A percentile compares a stretch with the other conserved stretches of the same genome.
Conservation (phyloP, 2,888 invertebrate genomes). For the Noctua comes region DNA sequence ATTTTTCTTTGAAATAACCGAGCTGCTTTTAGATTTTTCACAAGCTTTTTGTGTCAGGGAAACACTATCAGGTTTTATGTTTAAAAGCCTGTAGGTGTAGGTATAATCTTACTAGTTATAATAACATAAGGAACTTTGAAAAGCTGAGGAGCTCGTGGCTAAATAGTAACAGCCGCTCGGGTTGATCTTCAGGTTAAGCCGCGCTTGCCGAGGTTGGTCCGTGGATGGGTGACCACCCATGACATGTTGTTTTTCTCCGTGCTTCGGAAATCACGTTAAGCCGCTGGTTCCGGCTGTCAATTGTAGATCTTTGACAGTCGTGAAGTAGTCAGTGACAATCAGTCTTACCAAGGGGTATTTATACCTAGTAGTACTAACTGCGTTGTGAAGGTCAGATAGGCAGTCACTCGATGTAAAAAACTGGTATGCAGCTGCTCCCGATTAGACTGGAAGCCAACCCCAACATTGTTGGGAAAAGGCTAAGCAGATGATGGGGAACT, state of each 20-base stretch:
- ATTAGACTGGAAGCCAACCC: neutral
- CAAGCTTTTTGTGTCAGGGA: conserved; percentile 41
- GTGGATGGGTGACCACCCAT: neutral
- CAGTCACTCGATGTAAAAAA: too few species aligned
- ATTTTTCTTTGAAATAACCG: conserved; percentile 42
- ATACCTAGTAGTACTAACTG: too few species aligned
- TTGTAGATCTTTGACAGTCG: neutral
- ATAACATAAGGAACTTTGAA: neutral
- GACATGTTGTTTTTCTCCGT: too few species aligned
- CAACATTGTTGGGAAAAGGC: neutral
- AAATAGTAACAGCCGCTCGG: neutral
- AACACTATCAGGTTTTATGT: conserved; percentile 33
- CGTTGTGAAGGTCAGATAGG: too few species aligned
- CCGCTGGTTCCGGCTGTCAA: neutral
- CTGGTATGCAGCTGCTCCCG: too few species aligned
- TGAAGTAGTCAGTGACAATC: too few species aligned
- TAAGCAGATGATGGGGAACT: neutral
- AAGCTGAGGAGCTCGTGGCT: neutral
- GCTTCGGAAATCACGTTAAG: neutral
- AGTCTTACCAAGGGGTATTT: too few species aligned
- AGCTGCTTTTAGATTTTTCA: conserved; percentile 36
- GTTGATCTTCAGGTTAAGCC: neutral
- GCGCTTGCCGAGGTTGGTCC: neutral
- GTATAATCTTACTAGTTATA: neutral
- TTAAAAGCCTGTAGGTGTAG: conserved; percentile 3